Evolutionary conservation across 2,113 vertebrate genomes (phyloP).

Genomic region (Microtus ochrogaster): DNA sequence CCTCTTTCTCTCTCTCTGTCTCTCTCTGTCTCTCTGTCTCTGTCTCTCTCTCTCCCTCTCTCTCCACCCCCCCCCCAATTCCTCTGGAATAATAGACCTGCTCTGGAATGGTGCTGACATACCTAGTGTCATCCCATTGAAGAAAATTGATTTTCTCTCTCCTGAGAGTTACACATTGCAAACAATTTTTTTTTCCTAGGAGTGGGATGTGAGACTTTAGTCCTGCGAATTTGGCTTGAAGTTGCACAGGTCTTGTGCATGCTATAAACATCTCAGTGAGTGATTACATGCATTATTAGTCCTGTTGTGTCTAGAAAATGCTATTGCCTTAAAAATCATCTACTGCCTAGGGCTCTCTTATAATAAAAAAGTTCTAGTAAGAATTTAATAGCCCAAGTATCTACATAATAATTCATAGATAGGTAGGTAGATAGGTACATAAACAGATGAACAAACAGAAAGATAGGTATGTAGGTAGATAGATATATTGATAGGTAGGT

Average conservation of each 20-base stretch:
- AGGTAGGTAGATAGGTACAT: no score
- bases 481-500: no score
- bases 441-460: no score
- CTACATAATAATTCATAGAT: no score
- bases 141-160: neutral
- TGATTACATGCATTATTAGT: neutral
- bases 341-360: no score
- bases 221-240: neutral
- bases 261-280: neutral
- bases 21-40: no score
- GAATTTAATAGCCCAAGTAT: neutral
- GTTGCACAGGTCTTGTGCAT: neutral
- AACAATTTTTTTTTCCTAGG: neutral
- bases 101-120: neutral
- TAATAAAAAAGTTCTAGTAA: neutral
- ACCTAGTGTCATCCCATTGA: neutral
- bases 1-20: accelerated
- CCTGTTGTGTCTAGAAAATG: neutral
- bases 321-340: neutral
- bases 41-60: no score
- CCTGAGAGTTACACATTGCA: neutral
- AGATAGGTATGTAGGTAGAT: neutral
- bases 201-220: neutral
- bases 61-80: neutral
- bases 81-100: neutral